Base-by-base conservation (phyloP, 2,888 invertebrate genomes). In the Aphodius granarius region DNA sequence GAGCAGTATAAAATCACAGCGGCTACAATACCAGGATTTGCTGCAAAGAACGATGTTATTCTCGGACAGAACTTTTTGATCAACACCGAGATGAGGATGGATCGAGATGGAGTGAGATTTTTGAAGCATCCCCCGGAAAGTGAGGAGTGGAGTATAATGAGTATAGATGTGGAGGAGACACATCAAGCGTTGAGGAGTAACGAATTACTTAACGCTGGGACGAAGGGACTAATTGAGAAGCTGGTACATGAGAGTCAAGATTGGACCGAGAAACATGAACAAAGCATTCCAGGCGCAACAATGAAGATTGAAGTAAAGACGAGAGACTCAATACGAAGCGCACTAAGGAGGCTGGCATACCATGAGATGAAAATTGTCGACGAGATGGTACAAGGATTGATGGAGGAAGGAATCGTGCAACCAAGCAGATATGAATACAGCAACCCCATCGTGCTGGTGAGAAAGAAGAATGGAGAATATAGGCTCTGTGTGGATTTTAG, bases 391-490 rank as follows among this genome's bases (percentile, higher is more conserved):
- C 65, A 64, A 5, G 13, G 13, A 4, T 17, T 64, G 16, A 3
- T 17, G 16, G 9, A 74, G 6, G 76, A 75, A 66, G 62, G 62
- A 13, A 66, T 80, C 19, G 78, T 79, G 19, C 63, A 76, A 6
- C 65, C 63, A 43, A 78, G 77, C 18, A 66, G 68, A 15, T 79
- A 78, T 0, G 77, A 77, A 23, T 78, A 79, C 62, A 66, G 72
- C 6, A 75, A 74, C 16, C 76, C 78, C 4, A 74, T 78, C 13
- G 77, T 78, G 6, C 70, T 79, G 18, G 75, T 75, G 66, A 72
- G 65, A 71, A 64, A 75, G 72, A 20, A 65, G n/a, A 23, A 74
- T 21, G 43, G 18, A 2, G n/a, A 72, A 65, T 64, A 66, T 16
- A 62, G 72, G 18, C 17, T 75, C 13, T 20, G 72, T 63, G 17